Conservation (phyloP, 1,140 invertebrate genomes). For the Sycobia sp. region DNA sequence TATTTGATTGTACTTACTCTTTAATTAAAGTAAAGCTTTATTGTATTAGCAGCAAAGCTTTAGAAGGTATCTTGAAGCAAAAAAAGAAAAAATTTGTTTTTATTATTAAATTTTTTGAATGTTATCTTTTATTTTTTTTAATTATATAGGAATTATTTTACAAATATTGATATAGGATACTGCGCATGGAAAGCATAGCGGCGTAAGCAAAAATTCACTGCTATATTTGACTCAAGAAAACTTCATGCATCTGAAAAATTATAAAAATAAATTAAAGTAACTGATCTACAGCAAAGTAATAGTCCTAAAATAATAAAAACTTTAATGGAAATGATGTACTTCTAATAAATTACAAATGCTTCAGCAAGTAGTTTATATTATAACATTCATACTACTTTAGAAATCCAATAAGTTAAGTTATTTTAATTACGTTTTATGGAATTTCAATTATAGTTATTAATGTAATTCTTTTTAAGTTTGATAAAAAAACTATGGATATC, state of each 20-base stretch:
- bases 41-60: constrained; percentile 24
- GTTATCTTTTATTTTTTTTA: constrained; percentile 7
- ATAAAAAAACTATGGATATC: too few relatives aligned
- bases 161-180: constrained; percentile 34
- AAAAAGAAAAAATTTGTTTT: constrained; percentile 1
- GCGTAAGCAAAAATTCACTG: constrained; percentile 55
- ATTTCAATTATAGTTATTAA: too few relatives aligned
- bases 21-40: neutral
- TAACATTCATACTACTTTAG: too few relatives aligned
- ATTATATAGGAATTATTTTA: constrained; percentile 10
- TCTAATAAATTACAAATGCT: neutral
- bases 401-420: too few relatives aligned
- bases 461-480: too few relatives aligned
- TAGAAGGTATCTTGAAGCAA: constrained; percentile 11
- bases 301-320: neutral
- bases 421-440: too few relatives aligned
- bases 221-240: constrained; percentile 54
- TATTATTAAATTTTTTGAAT: neutral
- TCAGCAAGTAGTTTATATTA: too few relatives aligned
- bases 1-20: constrained; percentile 21
- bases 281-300: constrained; percentile 5
- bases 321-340: neutral
- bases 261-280: constrained; percentile 50
- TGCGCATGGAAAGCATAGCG: constrained; percentile 60
- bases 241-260: constrained; percentile 61